These are phyloP conservation scores for Tenrec ecaudatus DNA, from an alignment of 2,113 vertebrate genomes.

Conservation along the genomic window DNA sequence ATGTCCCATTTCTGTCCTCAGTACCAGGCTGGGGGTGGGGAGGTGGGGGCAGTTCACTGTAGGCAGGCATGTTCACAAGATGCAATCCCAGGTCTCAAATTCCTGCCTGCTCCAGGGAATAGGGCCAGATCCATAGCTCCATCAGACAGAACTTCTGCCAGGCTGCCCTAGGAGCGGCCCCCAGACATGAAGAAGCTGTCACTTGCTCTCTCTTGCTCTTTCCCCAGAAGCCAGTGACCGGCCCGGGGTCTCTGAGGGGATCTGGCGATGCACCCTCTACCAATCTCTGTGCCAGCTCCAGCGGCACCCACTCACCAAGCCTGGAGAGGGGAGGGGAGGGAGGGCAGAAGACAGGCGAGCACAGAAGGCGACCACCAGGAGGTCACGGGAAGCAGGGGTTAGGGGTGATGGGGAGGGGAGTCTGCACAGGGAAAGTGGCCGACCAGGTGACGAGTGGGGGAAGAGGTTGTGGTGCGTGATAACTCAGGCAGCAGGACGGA, in stretches of 20 bases:
- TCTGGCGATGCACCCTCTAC: background rate
- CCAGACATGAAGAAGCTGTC: background rate
- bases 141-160: slow-evolving; percentile 8
- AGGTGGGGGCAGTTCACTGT: background rate
- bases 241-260: background rate
- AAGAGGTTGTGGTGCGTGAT: background rate
- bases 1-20: background rate
- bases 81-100: background rate
- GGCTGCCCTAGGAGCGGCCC: background rate
- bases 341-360: background rate
- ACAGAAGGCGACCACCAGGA: slow-evolving; percentile 59
- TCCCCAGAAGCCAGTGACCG: background rate
- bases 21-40: too few relatives aligned
- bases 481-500: slow-evolving; percentile 23
- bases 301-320: background rate
- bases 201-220: background rate
- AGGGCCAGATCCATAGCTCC: background rate
- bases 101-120: background rate
- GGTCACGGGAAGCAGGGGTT: background rate
- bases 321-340: background rate
- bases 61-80: background rate
- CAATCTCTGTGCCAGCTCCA: background rate
- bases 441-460: background rate
- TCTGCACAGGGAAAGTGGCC: slow-evolving; percentile 21
- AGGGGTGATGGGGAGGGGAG: background rate